Conservation (phyloP, 2,113 vertebrate genomes). For the Phaethornis superciliosus region DNA sequence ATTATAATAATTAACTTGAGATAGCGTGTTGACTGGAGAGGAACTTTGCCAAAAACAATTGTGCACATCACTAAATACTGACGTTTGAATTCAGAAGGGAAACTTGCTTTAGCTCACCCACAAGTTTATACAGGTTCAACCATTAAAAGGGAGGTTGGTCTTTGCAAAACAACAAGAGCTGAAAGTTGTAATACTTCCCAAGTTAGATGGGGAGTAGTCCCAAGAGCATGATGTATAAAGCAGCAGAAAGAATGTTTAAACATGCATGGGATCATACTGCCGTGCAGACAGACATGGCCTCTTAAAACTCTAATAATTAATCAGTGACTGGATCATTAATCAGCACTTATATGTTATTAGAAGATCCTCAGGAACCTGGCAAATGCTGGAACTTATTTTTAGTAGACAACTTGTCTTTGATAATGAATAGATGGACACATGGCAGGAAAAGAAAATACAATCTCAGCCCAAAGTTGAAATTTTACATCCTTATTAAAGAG, state of each 20-base stretch:
- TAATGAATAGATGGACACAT: not conserved
- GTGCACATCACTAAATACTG: conserved; percentile 50
- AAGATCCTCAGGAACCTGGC: not conserved
- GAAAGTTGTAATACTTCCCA: not conserved
- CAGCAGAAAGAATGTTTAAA: conserved; percentile 29
- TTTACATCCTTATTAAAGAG: not conserved
- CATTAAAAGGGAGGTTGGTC: not conserved
- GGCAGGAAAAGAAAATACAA: not conserved
- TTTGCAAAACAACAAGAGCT: conserved; percentile 16
- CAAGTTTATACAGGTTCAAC: conserved; percentile 58
- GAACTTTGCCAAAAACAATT: conserved; percentile 48
- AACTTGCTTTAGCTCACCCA: conserved; percentile 30
- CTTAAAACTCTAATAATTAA: conserved; percentile 23
- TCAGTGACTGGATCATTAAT: not conserved
- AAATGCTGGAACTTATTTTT: conserved; percentile 11
- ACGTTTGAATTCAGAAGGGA: conserved; percentile 18
- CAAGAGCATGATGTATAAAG: not conserved
- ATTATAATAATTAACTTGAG: conserved; percentile 64
- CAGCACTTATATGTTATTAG: not conserved
- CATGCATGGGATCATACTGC: not conserved
- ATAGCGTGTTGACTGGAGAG: conserved; percentile 33
- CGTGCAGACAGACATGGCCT: not conserved
- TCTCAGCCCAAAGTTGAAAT: not conserved
- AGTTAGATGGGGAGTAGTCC: conserved; percentile 1
- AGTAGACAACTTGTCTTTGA: not conserved